Evolutionary conservation across 2,888 invertebrate genomes (phyloP).

Genomic region (Gymnoscelis rufifasciata): DNA sequence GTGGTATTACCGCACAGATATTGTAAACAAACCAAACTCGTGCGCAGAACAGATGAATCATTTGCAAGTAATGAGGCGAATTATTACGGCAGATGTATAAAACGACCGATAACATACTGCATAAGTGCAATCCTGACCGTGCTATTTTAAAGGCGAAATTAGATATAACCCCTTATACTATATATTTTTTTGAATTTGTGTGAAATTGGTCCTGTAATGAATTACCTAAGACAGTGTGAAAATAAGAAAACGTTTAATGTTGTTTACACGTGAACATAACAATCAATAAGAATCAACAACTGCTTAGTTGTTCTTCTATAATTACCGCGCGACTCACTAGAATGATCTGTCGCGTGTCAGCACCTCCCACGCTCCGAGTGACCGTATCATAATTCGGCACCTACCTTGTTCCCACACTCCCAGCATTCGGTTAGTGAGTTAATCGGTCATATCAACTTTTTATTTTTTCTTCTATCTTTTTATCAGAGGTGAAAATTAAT

Average conservation of each 20-base stretch:
- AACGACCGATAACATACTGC: conserved; percentile 35
- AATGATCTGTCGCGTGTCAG: conserved; percentile 45
- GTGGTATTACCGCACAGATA: conserved; percentile 59
- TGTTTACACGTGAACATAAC: conserved; percentile 1
- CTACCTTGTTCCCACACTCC: conserved; percentile 37
- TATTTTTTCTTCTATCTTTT: not conserved
- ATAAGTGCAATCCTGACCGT: conserved; percentile 15
- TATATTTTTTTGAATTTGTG: too few relatives aligned
- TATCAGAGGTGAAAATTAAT: not conserved
- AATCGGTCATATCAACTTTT: conserved; percentile 34
- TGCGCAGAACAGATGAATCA: conserved; percentile 54
- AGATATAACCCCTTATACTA: too few relatives aligned
- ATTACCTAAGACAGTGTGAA: too few relatives aligned
- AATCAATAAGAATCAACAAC: conserved; percentile 15
- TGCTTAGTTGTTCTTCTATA: conserved; percentile 31
- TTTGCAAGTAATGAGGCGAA: conserved; percentile 39
- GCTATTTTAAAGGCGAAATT: too few relatives aligned
- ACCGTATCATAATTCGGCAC: conserved; percentile 40
- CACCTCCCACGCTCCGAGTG: conserved; percentile 44
- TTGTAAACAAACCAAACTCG: conserved; percentile 66
- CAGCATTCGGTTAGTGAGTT: conserved; percentile 46
- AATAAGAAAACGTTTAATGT: not conserved
- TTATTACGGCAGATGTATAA: conserved; percentile 43
- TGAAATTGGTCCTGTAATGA: too few relatives aligned
- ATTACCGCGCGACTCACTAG: conserved; percentile 37